phyloP scores from a whole-genome alignment of 2,888 invertebrate species.

The Spisula subtruncata region DNA sequence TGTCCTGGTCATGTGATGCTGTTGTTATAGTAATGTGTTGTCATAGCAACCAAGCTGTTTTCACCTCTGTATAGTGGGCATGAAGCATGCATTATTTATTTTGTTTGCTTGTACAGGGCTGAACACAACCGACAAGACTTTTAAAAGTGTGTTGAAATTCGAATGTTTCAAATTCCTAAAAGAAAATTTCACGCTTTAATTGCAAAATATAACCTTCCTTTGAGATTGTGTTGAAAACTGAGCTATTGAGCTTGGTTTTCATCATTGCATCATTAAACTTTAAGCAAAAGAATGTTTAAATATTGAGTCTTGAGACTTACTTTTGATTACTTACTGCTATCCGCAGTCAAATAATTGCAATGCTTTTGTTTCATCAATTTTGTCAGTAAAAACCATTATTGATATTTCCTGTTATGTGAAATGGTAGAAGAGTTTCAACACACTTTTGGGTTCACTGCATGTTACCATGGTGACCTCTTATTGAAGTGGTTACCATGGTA shows the following conservation, averaged over 20 bases:
- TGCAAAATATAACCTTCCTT: too few relatives aligned
- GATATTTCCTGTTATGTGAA: background rate
- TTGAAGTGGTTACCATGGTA: constrained; percentile 29
- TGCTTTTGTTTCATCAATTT: background rate
- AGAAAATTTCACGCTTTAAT: background rate
- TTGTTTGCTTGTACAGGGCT: constrained; percentile 56
- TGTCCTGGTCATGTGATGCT: constrained; percentile 63
- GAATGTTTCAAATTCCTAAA: background rate
- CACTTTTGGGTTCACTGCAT: constrained; percentile 3
- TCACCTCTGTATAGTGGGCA: constrained; percentile 53
- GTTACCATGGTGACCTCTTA: background rate
- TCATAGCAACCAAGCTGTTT: constrained; percentile 53
- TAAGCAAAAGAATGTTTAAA: too few relatives aligned
- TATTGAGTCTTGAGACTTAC: too few relatives aligned
- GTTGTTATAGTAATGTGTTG: constrained; percentile 62
- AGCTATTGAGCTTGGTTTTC: too few relatives aligned
- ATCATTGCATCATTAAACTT: too few relatives aligned
- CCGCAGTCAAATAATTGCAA: background rate
- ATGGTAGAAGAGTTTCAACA: constrained; percentile 11
- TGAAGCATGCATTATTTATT: constrained; percentile 61
- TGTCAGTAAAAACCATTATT: background rate
- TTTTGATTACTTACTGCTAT: background rate
- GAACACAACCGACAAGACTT: constrained; percentile 36
- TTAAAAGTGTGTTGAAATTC: constrained; percentile 1
- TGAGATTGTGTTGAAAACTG: too few relatives aligned